Conservation (phyloP, 2,113 vertebrate genomes). For the Albula goreensis region DNA sequence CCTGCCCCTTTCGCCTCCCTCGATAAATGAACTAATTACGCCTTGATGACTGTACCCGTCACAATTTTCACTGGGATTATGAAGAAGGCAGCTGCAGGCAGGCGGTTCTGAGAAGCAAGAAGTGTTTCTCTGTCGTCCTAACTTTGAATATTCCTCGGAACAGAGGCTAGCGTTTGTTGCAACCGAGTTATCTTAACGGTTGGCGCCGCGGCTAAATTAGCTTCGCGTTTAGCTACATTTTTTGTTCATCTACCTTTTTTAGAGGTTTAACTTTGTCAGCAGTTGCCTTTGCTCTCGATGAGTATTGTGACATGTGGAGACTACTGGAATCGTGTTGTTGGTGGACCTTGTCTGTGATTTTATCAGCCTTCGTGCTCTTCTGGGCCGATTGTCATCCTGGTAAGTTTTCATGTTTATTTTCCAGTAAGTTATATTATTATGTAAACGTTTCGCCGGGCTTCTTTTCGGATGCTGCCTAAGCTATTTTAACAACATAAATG, state of each 20-base stretch:
- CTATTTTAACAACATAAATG: neutral
- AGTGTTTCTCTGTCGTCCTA: conserved; percentile 48
- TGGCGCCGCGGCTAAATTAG: conserved; percentile 45
- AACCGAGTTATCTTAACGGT: conserved; percentile 46
- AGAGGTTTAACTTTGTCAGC: conserved; percentile 72
- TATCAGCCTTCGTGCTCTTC: conserved; percentile 85
- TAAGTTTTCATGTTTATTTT: conserved; percentile 66
- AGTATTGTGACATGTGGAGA: conserved; percentile 94
- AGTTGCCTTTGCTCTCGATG: conserved; percentile 82
- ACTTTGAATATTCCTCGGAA: conserved; percentile 56
- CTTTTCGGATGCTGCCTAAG: neutral
- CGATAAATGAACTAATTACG: conserved; percentile 57
- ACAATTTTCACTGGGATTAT: conserved; percentile 55
- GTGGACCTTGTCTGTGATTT: conserved; percentile 91
- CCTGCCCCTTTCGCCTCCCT: conserved; percentile 50
- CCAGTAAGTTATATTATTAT: conserved; percentile 1
- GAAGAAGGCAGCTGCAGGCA: conserved; percentile 63
- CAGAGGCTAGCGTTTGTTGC: conserved; percentile 52
- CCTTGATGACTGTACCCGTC: conserved; percentile 49
- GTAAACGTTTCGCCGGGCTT: neutral
- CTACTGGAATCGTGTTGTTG: conserved; percentile 90
- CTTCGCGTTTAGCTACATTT: conserved; percentile 43
- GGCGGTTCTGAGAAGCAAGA: conserved; percentile 53
- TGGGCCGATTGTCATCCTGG: conserved; percentile 87
- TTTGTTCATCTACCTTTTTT: conserved; percentile 40